Evolutionary conservation across 2,888 invertebrate species (phyloP).

Genomic region (Drosophila algonquin): DNA sequence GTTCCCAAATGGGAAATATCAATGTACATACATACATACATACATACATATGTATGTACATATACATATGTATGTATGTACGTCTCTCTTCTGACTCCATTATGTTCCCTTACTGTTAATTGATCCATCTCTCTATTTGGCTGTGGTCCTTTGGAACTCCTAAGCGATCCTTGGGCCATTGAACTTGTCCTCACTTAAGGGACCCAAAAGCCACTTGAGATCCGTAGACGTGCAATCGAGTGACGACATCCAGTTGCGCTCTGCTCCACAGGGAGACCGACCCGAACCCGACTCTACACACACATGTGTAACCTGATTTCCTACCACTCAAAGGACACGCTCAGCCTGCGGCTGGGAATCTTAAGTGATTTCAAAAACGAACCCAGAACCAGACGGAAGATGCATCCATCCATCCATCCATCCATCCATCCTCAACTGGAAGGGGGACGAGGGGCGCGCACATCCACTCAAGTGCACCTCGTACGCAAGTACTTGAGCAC

Average conservation of each 20-base stretch:
- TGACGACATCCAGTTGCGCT: slow-evolving; percentile 46
- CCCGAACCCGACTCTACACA: neutral
- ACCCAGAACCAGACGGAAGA: slow-evolving; percentile 29
- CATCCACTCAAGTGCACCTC: slow-evolving; percentile 65
- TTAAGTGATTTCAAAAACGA: slow-evolving; percentile 71
- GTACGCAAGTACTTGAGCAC: slow-evolving; percentile 68
- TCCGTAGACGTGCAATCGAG: slow-evolving; percentile 42
- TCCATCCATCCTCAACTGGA: no score
- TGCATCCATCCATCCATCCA: no score
- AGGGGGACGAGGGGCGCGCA: no score
- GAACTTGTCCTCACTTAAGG: slow-evolving; percentile 55
- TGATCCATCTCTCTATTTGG: slow-evolving; percentile 22
- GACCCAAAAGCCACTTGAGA: slow-evolving; percentile 60
- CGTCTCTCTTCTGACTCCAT: neutral
- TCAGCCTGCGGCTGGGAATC: slow-evolving; percentile 66
- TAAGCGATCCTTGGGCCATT: slow-evolving; percentile 61
- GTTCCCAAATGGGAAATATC: neutral
- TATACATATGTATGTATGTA: no score
- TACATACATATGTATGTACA: no score
- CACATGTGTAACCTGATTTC: slow-evolving; percentile 73
- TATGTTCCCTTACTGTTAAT: neutral
- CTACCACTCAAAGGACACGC: slow-evolving; percentile 65
- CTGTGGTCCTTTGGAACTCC: slow-evolving; percentile 36
- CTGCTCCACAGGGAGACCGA: slow-evolving; percentile 9
- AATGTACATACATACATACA: neutral